Evolutionary conservation across 2,113 vertebrate genomes (phyloP).

Genomic region (Zosterops borbonicus): DNA sequence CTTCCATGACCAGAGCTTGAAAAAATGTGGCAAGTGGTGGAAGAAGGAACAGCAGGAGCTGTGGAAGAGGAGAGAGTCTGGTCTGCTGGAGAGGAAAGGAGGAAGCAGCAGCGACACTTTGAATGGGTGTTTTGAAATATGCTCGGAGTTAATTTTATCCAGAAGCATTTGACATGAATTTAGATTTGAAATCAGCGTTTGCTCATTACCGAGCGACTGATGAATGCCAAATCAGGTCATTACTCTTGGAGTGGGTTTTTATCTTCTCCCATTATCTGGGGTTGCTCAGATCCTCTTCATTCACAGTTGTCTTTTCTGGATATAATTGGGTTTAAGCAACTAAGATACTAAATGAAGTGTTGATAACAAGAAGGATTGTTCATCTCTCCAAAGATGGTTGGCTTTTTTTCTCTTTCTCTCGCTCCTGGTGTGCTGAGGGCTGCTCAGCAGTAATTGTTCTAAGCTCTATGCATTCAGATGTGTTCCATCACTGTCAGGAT

Average conservation of each 20-base stretch:
- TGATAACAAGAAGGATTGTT: constrained; percentile 14
- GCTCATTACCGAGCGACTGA: background rate
- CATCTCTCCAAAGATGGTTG: background rate
- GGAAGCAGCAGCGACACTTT: background rate
- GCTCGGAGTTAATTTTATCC: background rate
- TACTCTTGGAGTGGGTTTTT: background rate
- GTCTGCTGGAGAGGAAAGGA: background rate
- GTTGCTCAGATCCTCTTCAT: background rate
- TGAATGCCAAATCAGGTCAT: constrained; percentile 6
- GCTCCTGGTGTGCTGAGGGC: background rate
- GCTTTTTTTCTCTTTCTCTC: background rate
- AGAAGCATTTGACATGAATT: constrained; percentile 7
- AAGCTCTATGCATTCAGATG: background rate
- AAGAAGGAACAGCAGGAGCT: background rate
- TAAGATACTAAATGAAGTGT: background rate
- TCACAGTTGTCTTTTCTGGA: background rate
- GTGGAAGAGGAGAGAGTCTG: background rate
- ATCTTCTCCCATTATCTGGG: background rate
- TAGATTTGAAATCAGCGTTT: background rate
- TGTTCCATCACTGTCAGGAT: background rate
- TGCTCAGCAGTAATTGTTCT: background rate
- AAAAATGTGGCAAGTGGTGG: background rate
- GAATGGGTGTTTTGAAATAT: background rate
- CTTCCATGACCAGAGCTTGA: background rate
- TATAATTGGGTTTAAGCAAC: constrained; percentile 2